These are phyloP conservation scores for Anhinga rufa DNA, from an alignment of 2,113 vertebrate genomes.

Conservation along the genomic window DNA sequence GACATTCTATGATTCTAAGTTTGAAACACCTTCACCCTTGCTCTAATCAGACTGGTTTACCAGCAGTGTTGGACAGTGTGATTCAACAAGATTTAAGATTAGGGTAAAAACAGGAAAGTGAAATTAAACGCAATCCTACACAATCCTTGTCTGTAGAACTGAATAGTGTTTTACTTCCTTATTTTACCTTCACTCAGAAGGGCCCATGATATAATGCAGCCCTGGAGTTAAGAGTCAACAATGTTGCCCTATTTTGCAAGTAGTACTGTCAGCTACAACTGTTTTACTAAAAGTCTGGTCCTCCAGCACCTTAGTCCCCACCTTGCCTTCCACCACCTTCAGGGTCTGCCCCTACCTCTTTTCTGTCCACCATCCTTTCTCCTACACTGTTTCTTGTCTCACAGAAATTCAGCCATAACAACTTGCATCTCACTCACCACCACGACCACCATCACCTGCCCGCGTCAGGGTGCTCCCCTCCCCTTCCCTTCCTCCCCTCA, in stretches of 20 bases:
- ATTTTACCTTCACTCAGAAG: neutral
- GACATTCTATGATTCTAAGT: neutral
- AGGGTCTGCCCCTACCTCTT: too few species aligned
- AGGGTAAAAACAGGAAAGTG: neutral
- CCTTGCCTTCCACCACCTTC: too few species aligned
- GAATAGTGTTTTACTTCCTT: neutral
- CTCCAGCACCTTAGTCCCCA: neutral
- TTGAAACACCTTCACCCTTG: neutral
- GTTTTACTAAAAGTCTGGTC: neutral
- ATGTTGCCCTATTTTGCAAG: neutral
- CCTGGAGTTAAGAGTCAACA: neutral
- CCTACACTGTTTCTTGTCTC: fast-evolving
- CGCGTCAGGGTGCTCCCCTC: fast-evolving
- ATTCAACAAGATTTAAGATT: neutral
- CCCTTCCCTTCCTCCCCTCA: fast-evolving
- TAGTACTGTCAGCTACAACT: fast-evolving
- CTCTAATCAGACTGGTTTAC: neutral
- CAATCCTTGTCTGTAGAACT: neutral
- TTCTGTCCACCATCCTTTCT: neutral
- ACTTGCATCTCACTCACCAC: neutral
- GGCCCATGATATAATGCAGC: fast-evolving
- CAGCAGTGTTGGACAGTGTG: fast-evolving
- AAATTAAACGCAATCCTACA: neutral
- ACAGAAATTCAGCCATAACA: neutral
- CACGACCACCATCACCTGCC: too few species aligned